Evolutionary conservation across 2,888 invertebrate species (phyloP), one percentile per base, ranked within the genome.

Genomic region (Euzophera pinguis): DNA sequence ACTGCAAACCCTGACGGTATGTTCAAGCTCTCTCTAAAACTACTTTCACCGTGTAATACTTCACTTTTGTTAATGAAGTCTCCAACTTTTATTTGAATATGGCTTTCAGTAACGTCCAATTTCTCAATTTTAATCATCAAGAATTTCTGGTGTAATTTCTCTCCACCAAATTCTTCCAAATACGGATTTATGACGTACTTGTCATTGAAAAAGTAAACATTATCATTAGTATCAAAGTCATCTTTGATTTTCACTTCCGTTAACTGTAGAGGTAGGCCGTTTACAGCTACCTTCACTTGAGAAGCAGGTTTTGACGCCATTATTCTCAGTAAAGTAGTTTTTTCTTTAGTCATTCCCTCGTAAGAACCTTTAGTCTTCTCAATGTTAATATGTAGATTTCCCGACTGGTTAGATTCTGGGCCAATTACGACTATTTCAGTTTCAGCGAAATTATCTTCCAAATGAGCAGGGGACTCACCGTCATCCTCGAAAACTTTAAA

Each of bases 401-500:
- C 45, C 9, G 13, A 29, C 1, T 69, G 58, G 55, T 83, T 76
- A 1, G 75, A 67, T 35, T 59, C 52, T 1, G 82, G 79, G 0
- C 77, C 78, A 12, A 53, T 55, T 22, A 76, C 71, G 37, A 53
- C 64, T 13, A 88, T 64, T 50, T 73, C 68, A 4, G 87, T 87
- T 52, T 63, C 69, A 27, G 84, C 82, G 55, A 64, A 75, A 32
- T 69, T 55, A 0, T 71, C 70, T 53, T 75, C 54, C 52, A 77
- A 65, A 64, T 88, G 88, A 53, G 78, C 75, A 4, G 73, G 59
- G 41, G 81, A 72, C 57, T 76, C 70, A 1, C 88, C 89, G 54
- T 90, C 89, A 57, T 90, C 89, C 75, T 90, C 89, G 59, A 87
- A 89, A 52, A 84, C 65, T 50, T 68, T 62, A 53, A 84, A 82